Base-by-base conservation (phyloP, 1,140 invertebrate species). In the Potamilus streckersoni region DNA sequence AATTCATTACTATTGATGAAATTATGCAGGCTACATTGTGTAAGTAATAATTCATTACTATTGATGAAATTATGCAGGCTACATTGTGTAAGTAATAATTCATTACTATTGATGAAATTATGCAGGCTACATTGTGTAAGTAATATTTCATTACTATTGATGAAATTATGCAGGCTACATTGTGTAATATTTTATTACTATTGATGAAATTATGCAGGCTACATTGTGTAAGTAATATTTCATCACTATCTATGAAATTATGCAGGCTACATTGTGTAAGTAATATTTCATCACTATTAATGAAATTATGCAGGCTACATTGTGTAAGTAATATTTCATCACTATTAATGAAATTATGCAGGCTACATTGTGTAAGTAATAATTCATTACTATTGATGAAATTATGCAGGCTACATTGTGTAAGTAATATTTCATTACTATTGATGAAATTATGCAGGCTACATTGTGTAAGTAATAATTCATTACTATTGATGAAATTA, bases 41-140 rank as follows among this genome's bases (percentile, higher is more conserved):
- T 90, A 81, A 85, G 87, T 83, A 49, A 55, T 16, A 66, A 27
- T 62, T 62, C 8, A 19, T 20, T n/a, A 27, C 38, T 20, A 20
- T 65, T 13, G 62, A 70, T 16, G 85, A 88, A 78, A 73, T 83
- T 16, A 75, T 73, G 55, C 70, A 77, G 49, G 85, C 86, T 11
- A 71, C 82, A 55, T 75, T 80, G 60, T 71, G 89, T 90, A 81
- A 85, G 87, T 83, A 49, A 55, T 16, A 66, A 27, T 62, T 62
- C 8, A 19, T 20, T n/a, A 27, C 38, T 20, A 20, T 65, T 13
- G 62, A 70, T 16, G 85, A 88, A 78, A 73, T 83, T 16, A 75
- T 73, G 55, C 70, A 77, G 49, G 85, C 86, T 11, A 71, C 82
- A 55, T 75, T 80, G 60, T 71, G 89, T 90, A 81, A 85, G 87